Percentiles rank a stretch among this genome's conserved stretches.
These are phyloP conservation scores for Catharus bicknelli DNA, from an alignment of 2,113 vertebrate species.

Conservation along the genomic window DNA sequence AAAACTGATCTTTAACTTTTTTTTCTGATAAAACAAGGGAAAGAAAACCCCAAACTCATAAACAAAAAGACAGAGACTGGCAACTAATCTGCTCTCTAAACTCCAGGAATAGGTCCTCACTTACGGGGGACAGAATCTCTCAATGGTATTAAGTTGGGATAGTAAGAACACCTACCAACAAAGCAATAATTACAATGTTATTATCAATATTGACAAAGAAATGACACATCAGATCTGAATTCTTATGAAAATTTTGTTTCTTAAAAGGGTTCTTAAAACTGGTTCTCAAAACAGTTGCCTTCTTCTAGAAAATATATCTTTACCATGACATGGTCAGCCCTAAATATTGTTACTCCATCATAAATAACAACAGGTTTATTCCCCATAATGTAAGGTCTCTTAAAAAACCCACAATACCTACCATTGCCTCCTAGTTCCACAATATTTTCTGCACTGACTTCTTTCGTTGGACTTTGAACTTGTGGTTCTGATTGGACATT, in stretches of 20 bases:
- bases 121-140: not conserved
- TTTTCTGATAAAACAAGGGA: not conserved
- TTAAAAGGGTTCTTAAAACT: not conserved
- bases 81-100: not conserved
- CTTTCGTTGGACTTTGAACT: conserved; percentile 66
- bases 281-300: not conserved
- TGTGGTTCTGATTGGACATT: conserved; percentile 47
- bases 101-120: not conserved
- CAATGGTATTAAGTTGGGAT: not conserved
- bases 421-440: conserved; percentile 46
- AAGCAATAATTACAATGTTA: not conserved
- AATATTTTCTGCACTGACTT: conserved; percentile 44
- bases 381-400: not conserved
- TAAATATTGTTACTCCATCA: not conserved
- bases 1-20: not conserved
- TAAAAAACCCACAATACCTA: not conserved
- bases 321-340: not conserved
- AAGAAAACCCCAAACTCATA: not conserved
- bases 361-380: not conserved
- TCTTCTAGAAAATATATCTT: not conserved
- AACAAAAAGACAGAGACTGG: not conserved
- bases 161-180: not conserved
- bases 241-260: not conserved
- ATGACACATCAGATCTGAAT: not conserved
- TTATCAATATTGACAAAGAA: not conserved